Base-by-base conservation (phyloP, 2,888 invertebrate species). In the Melanostoma mellinum region DNA sequence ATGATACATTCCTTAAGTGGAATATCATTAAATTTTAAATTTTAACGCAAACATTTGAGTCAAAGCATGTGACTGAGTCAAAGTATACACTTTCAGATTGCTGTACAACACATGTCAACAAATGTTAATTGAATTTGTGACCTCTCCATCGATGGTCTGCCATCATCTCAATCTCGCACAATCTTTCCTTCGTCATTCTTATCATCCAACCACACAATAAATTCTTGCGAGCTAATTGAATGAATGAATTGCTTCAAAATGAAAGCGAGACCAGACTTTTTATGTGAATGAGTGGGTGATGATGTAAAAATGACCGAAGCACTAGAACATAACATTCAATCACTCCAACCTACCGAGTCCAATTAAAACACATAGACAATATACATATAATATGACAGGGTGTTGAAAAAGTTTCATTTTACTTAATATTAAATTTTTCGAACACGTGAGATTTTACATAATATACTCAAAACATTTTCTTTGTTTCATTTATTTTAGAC, bases 401-500 rank as follows among this genome's bases (percentile, higher is more conserved):
- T 42, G 9, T 8, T 8, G 2, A 3, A 8, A 42, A 42, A 42
- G 0, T 42, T 6, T 32, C 20, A 65, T 56, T 65, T 65, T 30
- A 42, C 32, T 20, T 40, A n/a, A n/a, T 10, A 71, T n/a, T 71
- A 50, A 76, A 30, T 68, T 32, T 33, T 56, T 69, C 63, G 63
- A 20, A 20, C 20, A 20, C 20, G 20, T 20, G 20, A 20, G 1
- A 20, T 20, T 20, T 20, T 20, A 20, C 20, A 20, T 20, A 20
- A 20, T 20, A 20, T 20, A 20, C 20, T 60, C 53, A 35, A 53
- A 38, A 20, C 58, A 71, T 56, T 42, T 71, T 63, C 35, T 63
- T 65, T 42, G 44, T 63, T 73, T 67, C n/a, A 78, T 73, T 5
- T 52, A 53, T 58, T 86, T 5, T 86, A 94, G 94, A 88, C 94